These are phyloP conservation scores for Acanthosoma haemorrhoidale DNA, from an alignment of 2,888 invertebrate species.

Conservation along the genomic window DNA sequence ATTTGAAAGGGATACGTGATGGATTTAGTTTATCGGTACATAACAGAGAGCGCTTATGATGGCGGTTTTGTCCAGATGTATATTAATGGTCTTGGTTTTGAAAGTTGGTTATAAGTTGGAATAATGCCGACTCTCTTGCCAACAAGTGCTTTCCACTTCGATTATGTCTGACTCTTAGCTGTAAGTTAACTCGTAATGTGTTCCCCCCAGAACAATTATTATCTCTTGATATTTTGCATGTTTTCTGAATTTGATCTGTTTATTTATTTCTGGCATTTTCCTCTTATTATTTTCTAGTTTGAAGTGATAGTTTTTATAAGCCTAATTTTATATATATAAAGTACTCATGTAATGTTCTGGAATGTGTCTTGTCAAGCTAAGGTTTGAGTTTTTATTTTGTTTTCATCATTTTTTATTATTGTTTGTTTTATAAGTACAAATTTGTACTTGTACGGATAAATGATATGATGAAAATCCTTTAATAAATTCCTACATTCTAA, in stretches of 20 bases:
- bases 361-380: no score
- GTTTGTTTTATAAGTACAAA: not conserved
- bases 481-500: no score
- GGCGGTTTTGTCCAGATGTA: constrained; percentile 30
- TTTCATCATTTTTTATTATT: not conserved
- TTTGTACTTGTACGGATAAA: not conserved
- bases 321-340: no score
- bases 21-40: constrained; percentile 15
- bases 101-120: constrained; percentile 13
- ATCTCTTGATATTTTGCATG: not conserved
- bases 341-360: no score
- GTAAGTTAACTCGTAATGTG: not conserved
- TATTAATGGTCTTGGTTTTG: constrained; percentile 15
- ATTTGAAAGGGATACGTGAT: not conserved
- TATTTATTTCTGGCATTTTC: no score
- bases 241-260: not conserved
- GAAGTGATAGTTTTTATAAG: not conserved
- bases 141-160: not conserved
- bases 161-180: not conserved
- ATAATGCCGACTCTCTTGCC: not conserved
- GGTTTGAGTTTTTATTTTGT: not conserved
- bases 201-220: not conserved
- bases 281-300: no score
- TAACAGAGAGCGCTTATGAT: constrained; percentile 28
- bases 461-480: not conserved